Percentiles rank a stretch among this genome's conserved stretches.
Conservation (phyloP, 2,888 invertebrate species). For the Taphrorychus bicolor region DNA sequence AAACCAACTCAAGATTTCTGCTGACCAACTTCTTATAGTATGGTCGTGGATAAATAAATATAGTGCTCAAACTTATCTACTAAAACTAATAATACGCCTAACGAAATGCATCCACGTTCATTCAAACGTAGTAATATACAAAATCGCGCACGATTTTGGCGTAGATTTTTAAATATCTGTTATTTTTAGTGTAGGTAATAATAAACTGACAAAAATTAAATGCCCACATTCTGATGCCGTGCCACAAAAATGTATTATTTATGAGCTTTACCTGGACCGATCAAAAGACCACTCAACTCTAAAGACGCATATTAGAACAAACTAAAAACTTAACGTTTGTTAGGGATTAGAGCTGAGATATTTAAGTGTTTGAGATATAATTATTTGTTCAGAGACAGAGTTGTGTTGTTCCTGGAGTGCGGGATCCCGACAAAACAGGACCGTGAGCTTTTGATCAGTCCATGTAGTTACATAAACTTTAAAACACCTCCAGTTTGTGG, state of each 20-base stretch:
- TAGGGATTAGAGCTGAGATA: no score
- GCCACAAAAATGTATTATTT: constrained; percentile 22
- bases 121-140: background rate
- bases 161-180: constrained; percentile 13
- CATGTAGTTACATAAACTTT: constrained; percentile 12
- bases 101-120: background rate
- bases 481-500: constrained; percentile 23
- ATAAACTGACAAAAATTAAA: constrained; percentile 21
- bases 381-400: no score
- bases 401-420: background rate
- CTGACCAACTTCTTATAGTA: no score
- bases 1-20: no score
- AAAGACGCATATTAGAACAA: no score
- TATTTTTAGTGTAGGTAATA: constrained; percentile 21
- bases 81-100: background rate
- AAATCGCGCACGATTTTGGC: constrained; percentile 1
- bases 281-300: no score
- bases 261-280: constrained; percentile 7
- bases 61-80: no score
- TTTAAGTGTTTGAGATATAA: no score
- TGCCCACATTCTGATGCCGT: constrained; percentile 21
- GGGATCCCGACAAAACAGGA: background rate
- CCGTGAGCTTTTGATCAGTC: constrained; percentile 9
- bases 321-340: no score
- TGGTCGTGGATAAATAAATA: no score